Conservation (phyloP, 1,140 invertebrate species). For the Mizuhopecten yessoensis region DNA sequence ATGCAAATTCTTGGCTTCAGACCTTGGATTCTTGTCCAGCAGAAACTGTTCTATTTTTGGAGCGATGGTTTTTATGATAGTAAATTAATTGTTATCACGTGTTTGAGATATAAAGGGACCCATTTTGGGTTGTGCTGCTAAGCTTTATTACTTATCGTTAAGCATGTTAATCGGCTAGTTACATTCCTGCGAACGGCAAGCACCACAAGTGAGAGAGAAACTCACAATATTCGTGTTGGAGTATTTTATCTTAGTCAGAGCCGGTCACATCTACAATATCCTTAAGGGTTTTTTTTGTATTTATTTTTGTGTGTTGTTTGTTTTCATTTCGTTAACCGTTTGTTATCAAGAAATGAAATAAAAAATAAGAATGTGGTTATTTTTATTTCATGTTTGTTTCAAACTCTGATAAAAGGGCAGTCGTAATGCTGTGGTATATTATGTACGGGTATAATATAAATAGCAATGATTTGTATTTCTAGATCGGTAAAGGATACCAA, state of each 20-base stretch:
- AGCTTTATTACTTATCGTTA: conserved; percentile 11
- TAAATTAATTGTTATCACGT: conserved; percentile 35
- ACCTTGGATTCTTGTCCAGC: conserved; percentile 26
- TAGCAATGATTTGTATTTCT: too few relatives aligned
- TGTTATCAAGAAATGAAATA: too few relatives aligned
- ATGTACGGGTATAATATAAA: too few relatives aligned
- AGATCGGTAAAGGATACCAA: too few relatives aligned
- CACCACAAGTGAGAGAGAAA: neutral
- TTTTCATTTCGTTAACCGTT: too few relatives aligned
- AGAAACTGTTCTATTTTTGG: neutral
- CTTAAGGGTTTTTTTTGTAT: too few relatives aligned
- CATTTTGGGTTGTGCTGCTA: neutral
- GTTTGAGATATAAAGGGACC: neutral
- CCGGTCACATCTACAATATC: too few relatives aligned
- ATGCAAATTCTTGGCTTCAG: conserved; percentile 6
- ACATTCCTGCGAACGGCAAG: neutral
- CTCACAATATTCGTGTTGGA: neutral
- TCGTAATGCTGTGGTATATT: too few relatives aligned
- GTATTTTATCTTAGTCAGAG: neutral
- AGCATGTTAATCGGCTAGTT: neutral
- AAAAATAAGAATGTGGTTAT: too few relatives aligned
- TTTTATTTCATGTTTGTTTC: too few relatives aligned
- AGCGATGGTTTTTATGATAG: neutral
- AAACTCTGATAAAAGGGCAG: too few relatives aligned
- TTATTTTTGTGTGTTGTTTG: too few relatives aligned